Evolutionary conservation across 92 coral and sea anemone species (phyloP).

Genomic region (Heteractis magnifica): DNA sequence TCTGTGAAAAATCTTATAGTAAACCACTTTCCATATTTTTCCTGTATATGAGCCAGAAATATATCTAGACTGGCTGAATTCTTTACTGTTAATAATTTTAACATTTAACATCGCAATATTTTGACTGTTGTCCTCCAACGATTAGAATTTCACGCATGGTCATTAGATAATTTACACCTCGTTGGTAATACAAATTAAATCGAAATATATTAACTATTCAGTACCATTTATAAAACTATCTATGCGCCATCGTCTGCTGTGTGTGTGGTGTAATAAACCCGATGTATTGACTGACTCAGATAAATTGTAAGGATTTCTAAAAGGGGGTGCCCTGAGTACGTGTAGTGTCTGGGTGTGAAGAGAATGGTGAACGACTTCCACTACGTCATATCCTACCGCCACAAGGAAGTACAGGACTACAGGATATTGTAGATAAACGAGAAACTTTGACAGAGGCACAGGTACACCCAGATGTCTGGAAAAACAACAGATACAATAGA

Average conservation of each 20-base stretch:
- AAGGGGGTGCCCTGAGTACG: not conserved
- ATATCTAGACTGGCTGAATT: too few relatives aligned
- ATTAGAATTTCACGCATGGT: too few relatives aligned
- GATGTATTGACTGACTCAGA: not conserved
- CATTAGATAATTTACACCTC: too few relatives aligned
- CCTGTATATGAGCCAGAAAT: too few relatives aligned
- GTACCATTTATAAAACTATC: not conserved
- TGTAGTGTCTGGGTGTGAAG: slow-evolving; percentile 3
- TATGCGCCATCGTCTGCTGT: slow-evolving; percentile 25
- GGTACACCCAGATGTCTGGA: slow-evolving; percentile 44
- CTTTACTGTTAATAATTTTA: too few relatives aligned
- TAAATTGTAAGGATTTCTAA: not conserved
- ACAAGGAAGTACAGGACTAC: slow-evolving; percentile 33
- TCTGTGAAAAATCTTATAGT: too few relatives aligned
- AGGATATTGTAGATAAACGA: slow-evolving; percentile 38
- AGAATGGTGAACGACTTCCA: slow-evolving; percentile 21
- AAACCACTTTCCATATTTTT: too few relatives aligned
- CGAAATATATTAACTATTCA: not conserved
- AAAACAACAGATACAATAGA: not conserved
- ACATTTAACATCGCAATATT: too few relatives aligned
- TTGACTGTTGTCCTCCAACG: too few relatives aligned
- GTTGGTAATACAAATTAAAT: not conserved
- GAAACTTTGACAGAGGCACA: slow-evolving; percentile 24
- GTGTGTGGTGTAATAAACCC: not conserved
- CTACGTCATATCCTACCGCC: slow-evolving; percentile 41